Evolutionary conservation across 2,797 vertebrate genomes (phyloP), one percentile per base, ranked within the genome.

Genomic region (Nyctalus aviator): DNA sequence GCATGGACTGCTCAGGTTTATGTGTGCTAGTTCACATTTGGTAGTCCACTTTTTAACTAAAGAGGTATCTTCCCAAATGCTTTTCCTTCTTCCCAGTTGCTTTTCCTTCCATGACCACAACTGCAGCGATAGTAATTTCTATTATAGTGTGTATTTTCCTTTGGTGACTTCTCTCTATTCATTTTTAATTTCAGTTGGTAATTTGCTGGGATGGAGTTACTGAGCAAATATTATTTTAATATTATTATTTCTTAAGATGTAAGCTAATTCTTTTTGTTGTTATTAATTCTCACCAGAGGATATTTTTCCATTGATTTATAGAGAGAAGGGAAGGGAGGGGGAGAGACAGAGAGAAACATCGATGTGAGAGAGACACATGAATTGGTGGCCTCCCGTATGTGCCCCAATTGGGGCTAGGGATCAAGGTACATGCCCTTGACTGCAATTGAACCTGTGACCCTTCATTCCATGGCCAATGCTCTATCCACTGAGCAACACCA

Each of bases 111-210:
- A 2, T 89, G 72, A 25, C 32, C 57, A 5, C 14, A 76, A 20
- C 8, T 32, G 21, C 37, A 86, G 20, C 14, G 12, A 27, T 13
- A 32, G 13, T 68, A 46, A 55, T 85, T 94, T 79, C 17, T 27
- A 0, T 12, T 79, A n/a, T 20, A 41, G 46, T 59, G 41, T 62
- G 6, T 75, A 25, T 72, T 88, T 94, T 89, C 6, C 53, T 86
- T 90, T 27, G 44, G 10, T 83, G 30, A 37, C 32, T 68, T 93
- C 69, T 75, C 88, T 44, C n/a, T 95, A 32, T 23, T 9, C 5
- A 62, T 72, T 93, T 72, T 95, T 95, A 78, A 46, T 93, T 92
- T 87, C 10, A 20, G 13, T 89, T 91, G 85, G 35, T 82, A 88
- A 84, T 86, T 84, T 88, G 2, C 53, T 92, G 37, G 71, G 35